phyloP scores from a whole-genome alignment of 2,888 invertebrate genomes.

The Eupithecia dodoneata region DNA sequence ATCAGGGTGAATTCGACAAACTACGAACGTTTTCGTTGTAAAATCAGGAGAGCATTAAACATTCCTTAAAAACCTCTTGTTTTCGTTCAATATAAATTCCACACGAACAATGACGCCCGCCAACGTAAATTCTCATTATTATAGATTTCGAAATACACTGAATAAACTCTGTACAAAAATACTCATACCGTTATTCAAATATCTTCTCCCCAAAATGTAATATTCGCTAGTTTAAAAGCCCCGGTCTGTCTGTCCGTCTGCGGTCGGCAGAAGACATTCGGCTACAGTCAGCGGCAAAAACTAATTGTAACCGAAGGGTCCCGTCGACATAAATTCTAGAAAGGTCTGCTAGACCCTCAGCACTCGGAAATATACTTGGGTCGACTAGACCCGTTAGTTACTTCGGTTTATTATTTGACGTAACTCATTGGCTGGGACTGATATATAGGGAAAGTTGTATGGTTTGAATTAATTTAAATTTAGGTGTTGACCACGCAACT shows the following conservation, averaged over 20 bases:
- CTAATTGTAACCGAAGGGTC: constrained; percentile 69
- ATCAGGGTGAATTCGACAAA: too few relatives aligned
- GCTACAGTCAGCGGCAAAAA: constrained; percentile 68
- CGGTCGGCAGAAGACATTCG: constrained; percentile 54
- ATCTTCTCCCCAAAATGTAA: neutral
- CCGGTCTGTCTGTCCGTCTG: constrained; percentile 53
- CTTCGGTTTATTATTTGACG: constrained; percentile 47
- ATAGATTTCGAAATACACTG: neutral
- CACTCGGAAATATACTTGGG: neutral
- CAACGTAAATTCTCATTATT: neutral
- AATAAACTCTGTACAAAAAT: neutral
- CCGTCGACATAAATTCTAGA: constrained; percentile 64
- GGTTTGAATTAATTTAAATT: constrained; percentile 34
- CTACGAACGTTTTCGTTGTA: too few relatives aligned
- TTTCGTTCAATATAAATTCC: neutral
- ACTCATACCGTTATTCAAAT: neutral
- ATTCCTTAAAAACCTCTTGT: neutral
- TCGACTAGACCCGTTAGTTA: constrained; percentile 43
- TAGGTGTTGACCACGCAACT: constrained; percentile 2
- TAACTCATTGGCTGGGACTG: constrained; percentile 42
- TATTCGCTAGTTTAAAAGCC: constrained; percentile 52
- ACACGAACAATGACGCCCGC: neutral
- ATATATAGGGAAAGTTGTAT: constrained; percentile 40
- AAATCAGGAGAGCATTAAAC: neutral
- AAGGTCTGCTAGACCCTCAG: constrained; percentile 35